phyloP scores from a whole-genome alignment of 2,888 invertebrate genomes.

The Eurytoma californica region DNA sequence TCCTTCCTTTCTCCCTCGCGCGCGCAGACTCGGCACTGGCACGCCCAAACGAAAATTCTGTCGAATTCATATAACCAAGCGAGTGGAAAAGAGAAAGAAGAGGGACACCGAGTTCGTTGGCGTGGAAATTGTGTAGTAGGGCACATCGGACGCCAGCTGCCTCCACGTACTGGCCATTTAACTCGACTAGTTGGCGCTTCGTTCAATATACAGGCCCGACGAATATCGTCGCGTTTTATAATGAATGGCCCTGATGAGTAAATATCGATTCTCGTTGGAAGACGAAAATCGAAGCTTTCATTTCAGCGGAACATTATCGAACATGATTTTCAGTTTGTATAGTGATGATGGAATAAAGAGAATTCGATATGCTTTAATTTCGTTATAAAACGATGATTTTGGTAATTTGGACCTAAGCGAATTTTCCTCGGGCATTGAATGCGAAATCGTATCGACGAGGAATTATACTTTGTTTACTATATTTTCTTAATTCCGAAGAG shows the following conservation, averaged over 20 bases:
- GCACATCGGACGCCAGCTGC: slow-evolving; percentile 27
- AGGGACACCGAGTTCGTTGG: slow-evolving; percentile 19
- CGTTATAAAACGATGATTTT: too few relatives aligned
- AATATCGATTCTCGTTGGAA: slow-evolving; percentile 4
- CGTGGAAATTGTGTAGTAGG: slow-evolving; percentile 1
- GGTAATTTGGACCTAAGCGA: too few relatives aligned
- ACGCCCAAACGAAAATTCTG: slow-evolving; percentile 7
- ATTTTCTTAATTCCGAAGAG: too few relatives aligned
- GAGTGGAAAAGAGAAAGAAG: slow-evolving; percentile 20
- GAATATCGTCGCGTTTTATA: slow-evolving; percentile 22
- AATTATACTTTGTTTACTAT: too few relatives aligned
- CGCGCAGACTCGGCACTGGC: neutral
- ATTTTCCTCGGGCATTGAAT: too few relatives aligned
- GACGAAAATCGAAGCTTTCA: neutral
- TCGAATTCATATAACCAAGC: slow-evolving; percentile 7
- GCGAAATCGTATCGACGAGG: too few relatives aligned
- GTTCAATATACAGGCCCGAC: slow-evolving; percentile 20
- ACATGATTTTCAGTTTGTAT: too few relatives aligned
- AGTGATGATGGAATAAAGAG: too few relatives aligned
- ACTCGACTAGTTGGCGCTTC: slow-evolving; percentile 35
- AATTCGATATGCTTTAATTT: too few relatives aligned
- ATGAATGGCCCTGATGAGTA: slow-evolving; percentile 18
- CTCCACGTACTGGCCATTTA: slow-evolving; percentile 34
- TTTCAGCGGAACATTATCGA: slow-evolving; percentile 3
- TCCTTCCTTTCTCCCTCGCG: slow-evolving; percentile 33